Conservation (phyloP, 2,888 invertebrate species). For the Napeogenes sylphis region DNA sequence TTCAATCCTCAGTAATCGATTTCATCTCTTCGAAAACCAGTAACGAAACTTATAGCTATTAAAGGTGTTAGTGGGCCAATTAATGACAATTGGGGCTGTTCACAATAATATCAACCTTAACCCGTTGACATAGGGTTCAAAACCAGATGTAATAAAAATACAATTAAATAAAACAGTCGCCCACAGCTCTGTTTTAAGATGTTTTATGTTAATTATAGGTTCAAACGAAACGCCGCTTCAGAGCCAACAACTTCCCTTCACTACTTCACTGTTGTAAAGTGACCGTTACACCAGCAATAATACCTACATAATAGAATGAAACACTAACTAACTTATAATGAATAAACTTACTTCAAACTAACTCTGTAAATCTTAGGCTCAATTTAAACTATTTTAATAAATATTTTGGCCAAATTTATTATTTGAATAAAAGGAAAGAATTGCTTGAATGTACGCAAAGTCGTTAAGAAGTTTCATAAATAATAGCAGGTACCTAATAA, state of each 20-base stretch:
- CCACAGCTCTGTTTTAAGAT: slow-evolving; percentile 28
- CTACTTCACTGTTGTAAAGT: neutral
- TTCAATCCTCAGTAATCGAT: neutral
- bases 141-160: slow-evolving; percentile 1
- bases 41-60: slow-evolving; percentile 18
- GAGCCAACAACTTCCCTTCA: neutral
- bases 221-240: slow-evolving; percentile 28
- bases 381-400: too few species aligned
- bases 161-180: slow-evolving; percentile 20
- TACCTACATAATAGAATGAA: neutral
- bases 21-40: neutral
- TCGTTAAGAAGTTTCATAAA: too few species aligned
- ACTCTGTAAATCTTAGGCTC: too few species aligned
- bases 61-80: slow-evolving; percentile 24
- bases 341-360: too few species aligned
- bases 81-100: slow-evolving; percentile 7
- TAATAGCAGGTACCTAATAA: too few species aligned
- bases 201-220: slow-evolving; percentile 30
- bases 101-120: slow-evolving; percentile 12
- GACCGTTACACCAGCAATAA: neutral
- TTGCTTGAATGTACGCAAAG: too few species aligned
- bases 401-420: too few species aligned
- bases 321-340: too few species aligned
- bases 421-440: too few species aligned
- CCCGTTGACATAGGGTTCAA: neutral